phyloP scores from a whole-genome alignment of 2,888 invertebrate species.

The Tubulanus polymorphus region DNA sequence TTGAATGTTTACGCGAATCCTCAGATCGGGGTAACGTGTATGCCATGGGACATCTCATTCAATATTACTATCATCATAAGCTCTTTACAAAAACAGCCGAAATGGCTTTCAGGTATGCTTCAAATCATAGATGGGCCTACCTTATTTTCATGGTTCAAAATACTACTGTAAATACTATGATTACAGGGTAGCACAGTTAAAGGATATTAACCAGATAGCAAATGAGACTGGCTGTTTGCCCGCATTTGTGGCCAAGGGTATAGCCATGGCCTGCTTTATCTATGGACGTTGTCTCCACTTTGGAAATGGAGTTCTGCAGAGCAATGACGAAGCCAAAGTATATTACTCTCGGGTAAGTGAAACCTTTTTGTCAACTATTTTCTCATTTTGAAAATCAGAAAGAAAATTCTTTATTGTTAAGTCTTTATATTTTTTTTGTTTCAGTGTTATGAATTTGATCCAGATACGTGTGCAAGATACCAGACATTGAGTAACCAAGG shows the following conservation, averaged over 20 bases:
- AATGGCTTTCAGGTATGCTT: constrained; percentile 49
- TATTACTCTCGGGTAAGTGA: constrained; percentile 46
- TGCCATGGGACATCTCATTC: constrained; percentile 51
- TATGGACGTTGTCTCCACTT: constrained; percentile 46
- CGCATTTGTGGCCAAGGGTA: constrained; percentile 44
- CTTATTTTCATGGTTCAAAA: no score
- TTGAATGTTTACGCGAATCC: constrained; percentile 47
- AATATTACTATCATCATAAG: constrained; percentile 49
- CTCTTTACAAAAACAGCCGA: constrained; percentile 51
- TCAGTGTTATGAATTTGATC: constrained; percentile 45
- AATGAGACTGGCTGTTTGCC: constrained; percentile 47
- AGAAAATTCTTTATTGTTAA: neutral
- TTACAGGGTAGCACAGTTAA: constrained; percentile 39
- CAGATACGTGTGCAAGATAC: constrained; percentile 43
- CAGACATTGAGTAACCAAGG: constrained; percentile 41
- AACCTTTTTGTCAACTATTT: neutral
- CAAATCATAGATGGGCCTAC: no score
- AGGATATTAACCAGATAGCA: constrained; percentile 33
- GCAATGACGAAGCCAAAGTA: constrained; percentile 34
- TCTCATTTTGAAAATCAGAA: no score
- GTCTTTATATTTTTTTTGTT: constrained; percentile 18
- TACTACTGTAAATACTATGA: no score
- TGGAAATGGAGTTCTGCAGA: constrained; percentile 40
- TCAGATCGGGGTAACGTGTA: constrained; percentile 52
- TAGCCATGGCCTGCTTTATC: constrained; percentile 47